Evolutionary conservation across 2,797 vertebrate genomes (phyloP), one percentile per base, ranked within the genome.

Genomic region (Chromis chromis): DNA sequence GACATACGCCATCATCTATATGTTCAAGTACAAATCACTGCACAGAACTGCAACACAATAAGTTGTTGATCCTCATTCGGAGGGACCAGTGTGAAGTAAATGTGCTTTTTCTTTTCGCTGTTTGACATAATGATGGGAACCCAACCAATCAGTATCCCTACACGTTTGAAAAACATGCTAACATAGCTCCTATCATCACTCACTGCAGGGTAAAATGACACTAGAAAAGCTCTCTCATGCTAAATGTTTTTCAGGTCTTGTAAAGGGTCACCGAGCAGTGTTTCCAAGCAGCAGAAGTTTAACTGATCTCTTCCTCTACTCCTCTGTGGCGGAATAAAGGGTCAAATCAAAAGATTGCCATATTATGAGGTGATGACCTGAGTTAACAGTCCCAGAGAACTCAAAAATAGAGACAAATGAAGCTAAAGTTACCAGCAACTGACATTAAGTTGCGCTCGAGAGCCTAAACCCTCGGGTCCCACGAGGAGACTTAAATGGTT

Each of bases 401-500:
- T 69, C 69, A 49, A 54, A 54, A 70, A 60, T 24, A 75, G 50
- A 80, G 82, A 81, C 70, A 86, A 85, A 89, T 58, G 42, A 70
- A 82, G 77, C 74, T 91, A 65, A 74, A 79, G 79, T 90, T 91
- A 85, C 82, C 58, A 28, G 53, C 65, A 68, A 48, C 71, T 68
- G 81, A 79, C 81, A 76, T 85, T 79, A 79, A 74, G 74, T 73
- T 74, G 39, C 63, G 28, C 81, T 81, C 48, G 16, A 56, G 63
- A 83, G 50, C 71, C 70, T 54, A 25, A 83, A 76, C 58, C 58
- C 76, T 68, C 2, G 8, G 67, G 65, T 91, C 89, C 87, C 87
- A 76, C 17, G 27, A 77, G 86, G 76, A 75, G 63, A 69, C 76
- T 89, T 76, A 89, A 89, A 83, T 46, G 72, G 71, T 84, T 89